Evolutionary conservation across 2,797 vertebrate genomes (phyloP).

Genomic region (Cirrhinus molitorella): DNA sequence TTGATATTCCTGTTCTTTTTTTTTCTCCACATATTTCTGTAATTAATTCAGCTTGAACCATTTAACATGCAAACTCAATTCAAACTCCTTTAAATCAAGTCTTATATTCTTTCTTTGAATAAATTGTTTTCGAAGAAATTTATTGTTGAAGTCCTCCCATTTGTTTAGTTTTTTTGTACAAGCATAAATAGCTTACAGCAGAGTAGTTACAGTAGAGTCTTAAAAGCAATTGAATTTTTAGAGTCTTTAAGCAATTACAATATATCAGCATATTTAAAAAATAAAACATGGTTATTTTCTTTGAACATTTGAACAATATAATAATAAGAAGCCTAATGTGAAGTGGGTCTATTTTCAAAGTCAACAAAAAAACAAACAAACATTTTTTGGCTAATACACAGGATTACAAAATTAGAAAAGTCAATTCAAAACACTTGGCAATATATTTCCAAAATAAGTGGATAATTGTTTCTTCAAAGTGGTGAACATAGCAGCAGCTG

Average conservation of each 20-base stretch:
- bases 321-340: neutral
- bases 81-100: neutral
- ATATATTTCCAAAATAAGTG: neutral
- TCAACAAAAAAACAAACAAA: too few relatives aligned
- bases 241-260: neutral
- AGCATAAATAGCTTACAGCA: neutral
- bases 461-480: neutral
- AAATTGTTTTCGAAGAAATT: neutral
- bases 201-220: neutral
- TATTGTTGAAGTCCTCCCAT: neutral
- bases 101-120: neutral
- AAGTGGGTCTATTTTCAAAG: neutral
- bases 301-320: neutral
- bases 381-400: neutral
- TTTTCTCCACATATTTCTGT: neutral
- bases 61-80: constrained; percentile 16
- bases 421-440: neutral
- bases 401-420: neutral
- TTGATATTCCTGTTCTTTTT: neutral
- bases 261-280: neutral
- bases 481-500: neutral
- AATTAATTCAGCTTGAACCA: constrained; percentile 18
- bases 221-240: neutral
- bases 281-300: neutral
- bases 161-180: too few relatives aligned